phyloP scores from a whole-genome alignment of 2,113 vertebrate genomes.

The Acanthochromis polyacanthus region DNA sequence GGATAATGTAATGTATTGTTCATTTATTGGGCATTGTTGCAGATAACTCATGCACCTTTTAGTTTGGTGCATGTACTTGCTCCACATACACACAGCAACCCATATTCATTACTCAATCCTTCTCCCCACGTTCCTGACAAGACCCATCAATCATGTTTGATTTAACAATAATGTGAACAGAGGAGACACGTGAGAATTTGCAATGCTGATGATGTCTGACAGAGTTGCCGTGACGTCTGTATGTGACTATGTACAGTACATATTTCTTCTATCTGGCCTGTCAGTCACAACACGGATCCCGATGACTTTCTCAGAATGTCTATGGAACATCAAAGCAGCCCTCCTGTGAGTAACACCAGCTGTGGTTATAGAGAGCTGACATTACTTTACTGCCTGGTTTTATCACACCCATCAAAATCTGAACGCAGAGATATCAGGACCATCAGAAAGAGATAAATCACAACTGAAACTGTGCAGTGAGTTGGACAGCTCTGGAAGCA shows the following conservation, averaged over 20 bases:
- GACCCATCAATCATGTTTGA: conserved; percentile 28
- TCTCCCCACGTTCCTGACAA: conserved; percentile 6
- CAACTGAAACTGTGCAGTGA: conserved; percentile 32
- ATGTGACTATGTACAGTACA: conserved; percentile 70
- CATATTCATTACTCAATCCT: conserved; percentile 5
- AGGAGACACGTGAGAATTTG: conserved; percentile 29
- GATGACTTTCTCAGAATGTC: conserved; percentile 47
- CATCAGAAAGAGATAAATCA: conserved; percentile 71
- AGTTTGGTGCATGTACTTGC: not conserved
- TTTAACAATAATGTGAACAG: conserved; percentile 42
- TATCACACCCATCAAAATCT: conserved; percentile 77
- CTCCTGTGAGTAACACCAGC: conserved; percentile 68
- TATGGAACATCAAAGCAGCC: conserved; percentile 63
- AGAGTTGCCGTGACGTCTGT: conserved; percentile 14
- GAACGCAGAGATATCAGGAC: conserved; percentile 64
- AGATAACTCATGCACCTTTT: not conserved
- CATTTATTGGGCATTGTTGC: conserved; percentile 1
- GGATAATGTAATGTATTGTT: not conserved
- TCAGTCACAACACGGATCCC: conserved; percentile 40
- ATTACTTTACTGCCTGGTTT: conserved; percentile 75
- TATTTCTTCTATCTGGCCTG: conserved; percentile 41
- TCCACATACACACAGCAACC: not conserved
- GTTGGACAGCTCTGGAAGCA: conserved; percentile 9
- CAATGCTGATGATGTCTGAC: conserved; percentile 15
- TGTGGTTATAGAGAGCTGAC: conserved; percentile 73